Base-by-base conservation (phyloP, 1,140 invertebrate genomes). In the Drosophila parabipectinata region DNA sequence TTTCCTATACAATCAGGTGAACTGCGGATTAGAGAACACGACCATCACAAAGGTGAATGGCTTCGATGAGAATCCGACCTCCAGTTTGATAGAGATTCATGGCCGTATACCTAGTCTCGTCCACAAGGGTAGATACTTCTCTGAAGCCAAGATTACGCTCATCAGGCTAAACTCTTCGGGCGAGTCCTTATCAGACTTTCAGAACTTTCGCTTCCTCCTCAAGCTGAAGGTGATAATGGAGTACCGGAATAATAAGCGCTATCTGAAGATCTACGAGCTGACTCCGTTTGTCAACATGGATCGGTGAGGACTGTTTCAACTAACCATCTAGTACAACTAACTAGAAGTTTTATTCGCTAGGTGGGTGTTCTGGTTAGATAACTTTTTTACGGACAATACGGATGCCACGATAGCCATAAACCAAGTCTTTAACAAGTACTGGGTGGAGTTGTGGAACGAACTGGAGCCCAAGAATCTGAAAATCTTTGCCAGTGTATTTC, bases 381-480 rank as follows among this genome's bases (percentile, higher is more conserved):
- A 85, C n/a, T 52, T 85, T 24, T 80, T 80, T 10, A 39, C 44
- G 0, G 64, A 72, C 1, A 85, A 85, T 15, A 54, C 62, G 28
- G 81, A 85, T 51, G 2, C 84, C n/a, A 64, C 81, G 10, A 62
- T 77, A 26, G 60, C 64, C 7, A 12, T 85, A 3, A 85, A 85
- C 45, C 48, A 71, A 3, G 48, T 85, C 3, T 62, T 85, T 14
- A 85, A 85, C 32, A 5, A 4, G 1, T 59, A 84, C 47, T 84
- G 81, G 81, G 28, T 84, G 4, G 77, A 80, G 12, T 74, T 85
- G 30, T 85, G 81, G 81, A 85, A 85, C 48, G 81, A 85, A 15
- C 32, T 85, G 48, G 81, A 85, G 26, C 81, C 81, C 3, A 26
- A 2, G 1, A 64, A 85, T 12, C 21, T 80, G 1, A 30, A 21